A percentile compares a stretch with the other conserved stretches of the same genome.
Conservation (phyloP, 2,888 invertebrate genomes). For the Ptychoptera contaminata region DNA sequence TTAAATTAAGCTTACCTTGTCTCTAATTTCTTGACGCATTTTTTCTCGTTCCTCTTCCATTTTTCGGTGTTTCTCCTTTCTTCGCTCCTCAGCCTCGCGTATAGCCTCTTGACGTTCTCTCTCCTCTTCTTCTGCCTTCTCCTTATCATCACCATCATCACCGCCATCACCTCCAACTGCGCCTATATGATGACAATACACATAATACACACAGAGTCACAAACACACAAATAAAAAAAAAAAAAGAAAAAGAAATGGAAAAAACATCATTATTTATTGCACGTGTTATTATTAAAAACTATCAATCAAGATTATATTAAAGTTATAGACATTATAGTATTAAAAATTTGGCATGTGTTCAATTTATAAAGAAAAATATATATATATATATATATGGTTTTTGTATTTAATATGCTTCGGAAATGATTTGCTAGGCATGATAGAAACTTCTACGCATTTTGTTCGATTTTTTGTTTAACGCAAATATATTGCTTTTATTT, state of each 20-base stretch:
- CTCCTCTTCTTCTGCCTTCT: constrained; percentile 96
- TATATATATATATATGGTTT: too few relatives aligned
- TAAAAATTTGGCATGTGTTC: too few relatives aligned
- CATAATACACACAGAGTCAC: not conserved
- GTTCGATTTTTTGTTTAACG: too few relatives aligned
- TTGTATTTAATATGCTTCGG: too few relatives aligned
- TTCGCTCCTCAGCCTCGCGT: constrained; percentile 90
- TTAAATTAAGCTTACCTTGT: constrained; percentile 64
- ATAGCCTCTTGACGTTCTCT: constrained; percentile 96
- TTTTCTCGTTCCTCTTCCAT: constrained; percentile 99
- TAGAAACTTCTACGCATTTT: too few relatives aligned
- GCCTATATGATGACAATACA: constrained; percentile 37
- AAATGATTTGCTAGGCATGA: too few relatives aligned
- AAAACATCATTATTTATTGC: not conserved
- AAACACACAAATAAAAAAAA: not conserved
- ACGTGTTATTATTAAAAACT: not conserved
- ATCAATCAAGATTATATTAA: constrained; percentile 3
- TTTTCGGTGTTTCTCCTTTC: constrained; percentile 98
- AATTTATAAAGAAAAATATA: too few relatives aligned
- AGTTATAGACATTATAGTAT: not conserved
- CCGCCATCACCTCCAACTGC: constrained; percentile 84
- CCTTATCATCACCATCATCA: constrained; percentile 89
- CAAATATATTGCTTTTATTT: too few relatives aligned
- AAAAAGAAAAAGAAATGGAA: not conserved
- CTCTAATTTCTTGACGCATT: constrained; percentile 98